Evolutionary conservation across 2,888 invertebrate genomes (phyloP).

Genomic region (Ctena decussata): DNA sequence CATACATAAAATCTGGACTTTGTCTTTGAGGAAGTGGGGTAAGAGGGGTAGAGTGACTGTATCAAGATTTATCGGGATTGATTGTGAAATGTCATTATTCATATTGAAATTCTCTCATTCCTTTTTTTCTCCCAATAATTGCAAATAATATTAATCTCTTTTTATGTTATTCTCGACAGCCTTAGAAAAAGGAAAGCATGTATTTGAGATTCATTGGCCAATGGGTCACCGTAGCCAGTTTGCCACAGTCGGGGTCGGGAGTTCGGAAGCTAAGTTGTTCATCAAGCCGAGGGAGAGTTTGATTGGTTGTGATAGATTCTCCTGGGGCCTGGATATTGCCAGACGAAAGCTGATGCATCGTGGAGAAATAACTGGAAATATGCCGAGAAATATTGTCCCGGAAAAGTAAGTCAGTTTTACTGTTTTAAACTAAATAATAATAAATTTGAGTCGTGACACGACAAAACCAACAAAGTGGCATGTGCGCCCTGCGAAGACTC

Average conservation of each 20-base stretch:
- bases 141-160: too few species aligned
- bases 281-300: conserved; percentile 60
- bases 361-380: conserved; percentile 34
- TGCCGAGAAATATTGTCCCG: conserved; percentile 40
- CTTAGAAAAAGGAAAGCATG: conserved; percentile 58
- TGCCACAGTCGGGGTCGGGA: conserved; percentile 59
- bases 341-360: conserved; percentile 45
- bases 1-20: too few species aligned
- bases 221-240: conserved; percentile 21
- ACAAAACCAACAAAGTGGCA: too few species aligned
- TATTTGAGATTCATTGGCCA: conserved; percentile 64
- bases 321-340: conserved; percentile 62
- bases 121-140: too few species aligned
- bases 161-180: conserved; percentile 24
- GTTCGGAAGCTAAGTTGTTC: conserved; percentile 46
- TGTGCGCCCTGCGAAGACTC: too few species aligned
- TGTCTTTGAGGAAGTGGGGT: too few species aligned
- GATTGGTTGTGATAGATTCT: conserved; percentile 46
- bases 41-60: too few species aligned
- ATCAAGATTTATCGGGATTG: too few species aligned
- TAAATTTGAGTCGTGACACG: too few species aligned
- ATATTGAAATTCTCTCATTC: too few species aligned
- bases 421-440: too few species aligned
- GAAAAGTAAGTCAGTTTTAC: conserved; percentile 62
- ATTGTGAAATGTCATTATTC: too few species aligned